These are phyloP conservation scores for Microctenopoma lineatum DNA, from an alignment of 2,797 vertebrate species.

Conservation along the genomic window DNA sequence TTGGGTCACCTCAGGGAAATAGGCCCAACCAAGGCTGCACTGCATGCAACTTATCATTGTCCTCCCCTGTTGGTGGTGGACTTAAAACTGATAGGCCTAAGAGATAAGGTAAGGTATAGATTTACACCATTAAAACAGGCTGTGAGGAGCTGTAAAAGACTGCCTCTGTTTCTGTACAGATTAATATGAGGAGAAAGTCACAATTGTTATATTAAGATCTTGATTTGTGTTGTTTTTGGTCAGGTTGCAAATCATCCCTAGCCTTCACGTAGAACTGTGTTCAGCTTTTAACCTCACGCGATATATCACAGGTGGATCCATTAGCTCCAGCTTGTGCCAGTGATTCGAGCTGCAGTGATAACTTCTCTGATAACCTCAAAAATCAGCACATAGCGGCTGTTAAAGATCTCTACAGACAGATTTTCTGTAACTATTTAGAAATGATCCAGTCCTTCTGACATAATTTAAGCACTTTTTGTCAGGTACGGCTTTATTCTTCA, in stretches of 20 bases:
- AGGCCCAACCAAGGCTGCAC: conserved; percentile 44
- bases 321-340: conserved; percentile 2
- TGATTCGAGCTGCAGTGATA: no score
- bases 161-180: not conserved
- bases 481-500: no score
- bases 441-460: no score
- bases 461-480: no score
- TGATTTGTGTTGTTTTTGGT: not conserved
- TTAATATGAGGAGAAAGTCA: not conserved
- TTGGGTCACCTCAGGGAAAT: conserved; percentile 69
- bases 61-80: conserved; percentile 29
- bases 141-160: not conserved
- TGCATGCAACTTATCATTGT: conserved; percentile 56
- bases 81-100: conserved; percentile 41
- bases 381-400: no score
- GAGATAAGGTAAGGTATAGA: conserved; percentile 31
- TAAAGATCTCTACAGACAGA: no score
- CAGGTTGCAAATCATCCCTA: not conserved
- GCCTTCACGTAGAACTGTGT: not conserved
- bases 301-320: not conserved
- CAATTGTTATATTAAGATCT: conserved; percentile 6
- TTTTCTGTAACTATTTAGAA: no score
- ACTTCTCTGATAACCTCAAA: no score
- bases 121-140: conserved; percentile 22
- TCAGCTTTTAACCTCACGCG: not conserved